A percentile compares a stretch with the other conserved stretches of the same genome.
Evolutionary conservation across 1,140 invertebrate species (phyloP).

Genomic region (Hycleus cichorii): DNA sequence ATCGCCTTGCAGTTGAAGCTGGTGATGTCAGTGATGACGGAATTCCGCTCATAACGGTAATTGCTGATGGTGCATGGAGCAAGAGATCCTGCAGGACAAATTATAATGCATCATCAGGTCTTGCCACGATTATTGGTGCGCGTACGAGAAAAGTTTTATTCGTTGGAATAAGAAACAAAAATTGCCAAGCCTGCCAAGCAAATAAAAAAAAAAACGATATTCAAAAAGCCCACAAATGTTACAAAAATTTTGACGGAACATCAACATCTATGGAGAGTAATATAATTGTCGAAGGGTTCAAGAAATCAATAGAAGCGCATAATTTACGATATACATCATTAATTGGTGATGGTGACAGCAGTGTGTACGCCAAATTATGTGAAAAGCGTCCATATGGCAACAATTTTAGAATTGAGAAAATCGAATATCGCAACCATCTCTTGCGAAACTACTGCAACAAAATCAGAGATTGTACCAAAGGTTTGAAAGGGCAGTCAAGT

Average conservation of each 20-base stretch:
- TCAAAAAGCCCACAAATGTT: not conserved
- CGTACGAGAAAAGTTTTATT: slow-evolving; percentile 35
- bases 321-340: not conserved
- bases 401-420: slow-evolving; percentile 28
- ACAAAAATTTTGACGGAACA: not conserved
- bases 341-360: slow-evolving; percentile 37
- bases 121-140: slow-evolving; percentile 32
- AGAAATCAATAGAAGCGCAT: not conserved
- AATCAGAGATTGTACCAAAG: not conserved
- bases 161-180: slow-evolving; percentile 32
- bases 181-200: slow-evolving; percentile 31
- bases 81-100: slow-evolving; percentile 28
- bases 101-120: slow-evolving; percentile 28
- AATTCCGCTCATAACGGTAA: slow-evolving; percentile 25
- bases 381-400: slow-evolving; percentile 19
- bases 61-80: slow-evolving; percentile 26
- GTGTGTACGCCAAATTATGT: slow-evolving; percentile 27
- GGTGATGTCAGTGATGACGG: slow-evolving; percentile 20
- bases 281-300: not conserved
- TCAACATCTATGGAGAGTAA: not conserved
- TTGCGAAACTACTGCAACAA: slow-evolving; percentile 18
- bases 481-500: too few relatives aligned
- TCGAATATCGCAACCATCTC: slow-evolving; percentile 27
- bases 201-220: slow-evolving; percentile 25
- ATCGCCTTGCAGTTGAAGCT: slow-evolving; percentile 8